These are phyloP conservation scores for Spheniscus mendiculus DNA, from an alignment of 2,113 vertebrate species.

Conservation along the genomic window DNA sequence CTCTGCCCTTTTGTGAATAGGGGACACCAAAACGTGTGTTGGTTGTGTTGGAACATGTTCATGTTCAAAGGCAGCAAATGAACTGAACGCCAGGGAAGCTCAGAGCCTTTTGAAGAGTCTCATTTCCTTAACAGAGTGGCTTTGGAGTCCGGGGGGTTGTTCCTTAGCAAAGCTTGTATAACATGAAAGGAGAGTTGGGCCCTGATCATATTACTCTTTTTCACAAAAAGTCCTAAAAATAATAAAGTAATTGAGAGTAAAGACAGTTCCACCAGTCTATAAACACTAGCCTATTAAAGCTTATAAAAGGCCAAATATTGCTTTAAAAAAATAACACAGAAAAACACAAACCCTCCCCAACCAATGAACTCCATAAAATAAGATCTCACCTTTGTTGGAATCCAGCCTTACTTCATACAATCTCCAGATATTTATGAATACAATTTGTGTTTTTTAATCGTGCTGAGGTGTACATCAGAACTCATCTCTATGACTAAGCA, in stretches of 20 bases:
- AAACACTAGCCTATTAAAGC: background rate
- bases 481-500: background rate
- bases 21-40: background rate
- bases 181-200: background rate
- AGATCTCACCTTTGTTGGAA: background rate
- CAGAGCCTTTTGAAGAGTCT: background rate
- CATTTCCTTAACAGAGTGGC: background rate
- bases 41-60: background rate
- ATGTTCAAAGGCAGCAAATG: rapidly evolving
- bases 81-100: background rate
- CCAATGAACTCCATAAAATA: background rate
- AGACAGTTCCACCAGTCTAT: background rate
- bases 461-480: background rate
- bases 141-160: background rate
- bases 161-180: background rate
- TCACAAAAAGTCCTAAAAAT: background rate
- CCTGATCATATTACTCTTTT: background rate
- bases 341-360: background rate
- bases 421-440: background rate
- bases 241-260: background rate
- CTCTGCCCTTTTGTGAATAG: background rate
- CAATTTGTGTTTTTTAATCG: background rate
- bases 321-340: background rate
- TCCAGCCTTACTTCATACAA: background rate
- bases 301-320: background rate